Conservation (phyloP, 2,113 vertebrate genomes). For the Microcebus griseorufus region DNA sequence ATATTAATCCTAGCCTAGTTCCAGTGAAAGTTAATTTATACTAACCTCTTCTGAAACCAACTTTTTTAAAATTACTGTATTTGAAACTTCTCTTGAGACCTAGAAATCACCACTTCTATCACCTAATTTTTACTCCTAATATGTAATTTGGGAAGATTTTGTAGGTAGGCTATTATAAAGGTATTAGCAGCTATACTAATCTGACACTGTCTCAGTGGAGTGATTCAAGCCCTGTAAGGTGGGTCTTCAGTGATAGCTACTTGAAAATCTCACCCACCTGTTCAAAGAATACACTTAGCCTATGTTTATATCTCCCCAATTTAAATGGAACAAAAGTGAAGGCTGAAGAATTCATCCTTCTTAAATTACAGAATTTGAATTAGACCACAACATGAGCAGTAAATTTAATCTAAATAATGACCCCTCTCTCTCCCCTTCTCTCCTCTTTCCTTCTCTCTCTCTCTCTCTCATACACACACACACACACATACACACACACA, state of each 20-base stretch:
- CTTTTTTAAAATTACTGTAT: neutral
- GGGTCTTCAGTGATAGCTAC: neutral
- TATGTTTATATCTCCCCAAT: neutral
- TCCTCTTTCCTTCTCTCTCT: neutral
- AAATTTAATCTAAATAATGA: conserved; percentile 1
- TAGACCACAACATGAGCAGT: neutral
- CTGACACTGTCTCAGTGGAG: neutral
- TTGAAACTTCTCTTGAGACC: neutral
- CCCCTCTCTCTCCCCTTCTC: neutral
- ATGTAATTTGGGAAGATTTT: neutral
- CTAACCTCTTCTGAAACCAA: neutral
- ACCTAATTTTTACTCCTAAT: neutral
- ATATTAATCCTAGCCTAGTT: neutral
- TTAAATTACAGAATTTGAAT: neutral
- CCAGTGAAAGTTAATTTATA: neutral
- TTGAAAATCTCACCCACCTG: neutral
- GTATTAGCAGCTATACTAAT: neutral
- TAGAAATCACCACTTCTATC: neutral
- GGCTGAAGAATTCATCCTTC: neutral
- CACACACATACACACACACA: neutral
- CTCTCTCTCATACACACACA: neutral
- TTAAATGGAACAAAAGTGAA: neutral
- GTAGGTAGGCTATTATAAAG: neutral
- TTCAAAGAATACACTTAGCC: neutral
- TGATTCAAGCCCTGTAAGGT: neutral